A percentile compares a stretch with the other conserved stretches of the same genome.
phyloP scores from a whole-genome alignment of 35 echinoderm and acorn worm species.

The Chiridota heheva region DNA sequence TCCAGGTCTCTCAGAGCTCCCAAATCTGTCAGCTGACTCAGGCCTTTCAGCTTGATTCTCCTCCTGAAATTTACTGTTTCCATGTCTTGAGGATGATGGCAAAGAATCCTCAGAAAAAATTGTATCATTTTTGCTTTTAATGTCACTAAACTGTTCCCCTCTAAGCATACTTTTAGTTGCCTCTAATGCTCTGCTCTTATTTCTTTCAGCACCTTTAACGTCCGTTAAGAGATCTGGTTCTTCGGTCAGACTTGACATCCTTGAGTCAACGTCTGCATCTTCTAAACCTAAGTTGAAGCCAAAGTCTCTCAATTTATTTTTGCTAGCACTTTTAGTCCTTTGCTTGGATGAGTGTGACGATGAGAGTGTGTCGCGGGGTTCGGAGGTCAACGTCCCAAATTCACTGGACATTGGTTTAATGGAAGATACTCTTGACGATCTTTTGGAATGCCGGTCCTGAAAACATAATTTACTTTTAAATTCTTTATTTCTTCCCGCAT shows the following conservation, averaged over 20 bases:
- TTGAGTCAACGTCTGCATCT: not conserved
- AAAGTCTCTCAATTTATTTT: conserved; percentile 47
- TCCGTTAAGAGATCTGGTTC: conserved; percentile 27
- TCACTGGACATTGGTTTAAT: not conserved
- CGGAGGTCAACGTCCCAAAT: no score
- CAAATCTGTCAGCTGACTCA: no score
- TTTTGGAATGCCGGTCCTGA: no score
- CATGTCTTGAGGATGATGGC: not conserved
- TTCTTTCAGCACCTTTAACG: not conserved
- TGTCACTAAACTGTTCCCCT: not conserved
- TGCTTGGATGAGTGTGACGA: not conserved
- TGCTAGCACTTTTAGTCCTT: not conserved
- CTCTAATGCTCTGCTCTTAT: not conserved
- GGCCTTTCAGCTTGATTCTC: not conserved
- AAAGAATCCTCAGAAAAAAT: not conserved
- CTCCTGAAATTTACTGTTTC: not conserved
- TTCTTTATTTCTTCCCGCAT: no score
- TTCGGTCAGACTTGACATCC: not conserved
- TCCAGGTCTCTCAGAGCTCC: no score
- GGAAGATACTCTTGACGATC: conserved; percentile 17
- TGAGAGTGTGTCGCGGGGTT: not conserved
- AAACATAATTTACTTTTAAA: no score
- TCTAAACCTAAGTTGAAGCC: conserved; percentile 27
- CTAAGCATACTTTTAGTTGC: no score
- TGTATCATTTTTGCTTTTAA: not conserved